Conservation (phyloP, 2,797 vertebrate species). For the Sylvilagus floridanus region DNA sequence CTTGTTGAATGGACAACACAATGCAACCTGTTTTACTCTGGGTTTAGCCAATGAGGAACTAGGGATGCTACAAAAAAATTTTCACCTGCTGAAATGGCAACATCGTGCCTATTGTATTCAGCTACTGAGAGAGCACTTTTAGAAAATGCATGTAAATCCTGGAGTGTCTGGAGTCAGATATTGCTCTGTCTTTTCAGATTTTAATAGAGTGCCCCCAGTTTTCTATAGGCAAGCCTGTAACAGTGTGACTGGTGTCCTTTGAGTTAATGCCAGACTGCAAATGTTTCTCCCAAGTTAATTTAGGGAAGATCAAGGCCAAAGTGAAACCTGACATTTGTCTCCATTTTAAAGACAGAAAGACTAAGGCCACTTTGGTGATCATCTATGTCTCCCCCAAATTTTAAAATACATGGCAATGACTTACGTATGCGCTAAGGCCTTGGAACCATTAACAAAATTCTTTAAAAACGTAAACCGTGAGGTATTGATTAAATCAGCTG, state of each 20-base stretch:
- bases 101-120: neutral
- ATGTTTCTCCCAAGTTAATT: neutral
- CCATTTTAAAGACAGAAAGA: constrained; percentile 53
- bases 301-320: constrained; percentile 35
- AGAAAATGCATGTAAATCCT: neutral
- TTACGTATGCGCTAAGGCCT: constrained; percentile 57
- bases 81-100: neutral
- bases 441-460: constrained; percentile 70
- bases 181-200: neutral
- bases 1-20: neutral
- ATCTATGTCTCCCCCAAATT: constrained; percentile 26
- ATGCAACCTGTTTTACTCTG: neutral
- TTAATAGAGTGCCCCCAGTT: neutral
- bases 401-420: constrained; percentile 59
- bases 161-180: neutral
- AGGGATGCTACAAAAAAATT: neutral
- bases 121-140: neutral
- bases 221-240: neutral
- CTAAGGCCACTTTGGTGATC: constrained; percentile 11
- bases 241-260: neutral
- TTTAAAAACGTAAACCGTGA: constrained; percentile 69
- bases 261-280: neutral
- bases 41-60: constrained; percentile 19
- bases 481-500: constrained; percentile 58
- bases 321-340: neutral